A percentile compares a stretch with the other conserved stretches of the same genome.
Conservation (phyloP, 1,140 invertebrate species). For the Leptopilina clavipes region DNA sequence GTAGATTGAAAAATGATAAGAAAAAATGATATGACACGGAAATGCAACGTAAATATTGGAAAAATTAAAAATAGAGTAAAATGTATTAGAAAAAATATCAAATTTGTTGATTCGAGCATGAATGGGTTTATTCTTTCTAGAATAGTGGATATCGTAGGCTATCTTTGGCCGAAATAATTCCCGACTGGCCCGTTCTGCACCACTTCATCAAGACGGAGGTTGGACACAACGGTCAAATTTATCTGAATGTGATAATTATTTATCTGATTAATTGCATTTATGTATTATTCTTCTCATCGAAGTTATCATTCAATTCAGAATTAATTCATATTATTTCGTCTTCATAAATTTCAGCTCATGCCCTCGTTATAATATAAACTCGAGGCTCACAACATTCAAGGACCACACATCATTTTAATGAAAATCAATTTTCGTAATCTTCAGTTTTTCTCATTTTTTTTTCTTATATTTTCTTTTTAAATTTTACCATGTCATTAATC, state of each 20-base stretch:
- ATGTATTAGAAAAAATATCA: not conserved
- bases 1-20: too few species aligned
- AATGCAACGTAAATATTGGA: not conserved
- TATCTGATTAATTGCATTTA: slow-evolving; percentile 13
- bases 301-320: not conserved
- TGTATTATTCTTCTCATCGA: not conserved
- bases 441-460: not conserved
- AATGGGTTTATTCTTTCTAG: slow-evolving; percentile 47
- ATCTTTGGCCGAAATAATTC: slow-evolving; percentile 95
- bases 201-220: slow-evolving; percentile 87
- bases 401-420: not conserved
- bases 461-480: not conserved
- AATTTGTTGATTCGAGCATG: not conserved
- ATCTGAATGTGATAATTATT: slow-evolving; percentile 4
- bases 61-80: not conserved
- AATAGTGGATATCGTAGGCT: slow-evolving; percentile 83
- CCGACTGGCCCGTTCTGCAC: slow-evolving; percentile 96
- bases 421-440: slow-evolving; percentile 3
- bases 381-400: slow-evolving; percentile 6
- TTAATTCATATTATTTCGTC: slow-evolving; percentile 4
- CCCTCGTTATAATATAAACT: slow-evolving; percentile 4
- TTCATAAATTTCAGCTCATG: slow-evolving; percentile 21
- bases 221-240: slow-evolving; percentile 70
- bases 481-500: not conserved
- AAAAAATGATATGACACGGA: too few species aligned